These are phyloP conservation scores for Acrossocheilus wenchowensis DNA, from an alignment of 2,797 vertebrate genomes.

Conservation along the genomic window DNA sequence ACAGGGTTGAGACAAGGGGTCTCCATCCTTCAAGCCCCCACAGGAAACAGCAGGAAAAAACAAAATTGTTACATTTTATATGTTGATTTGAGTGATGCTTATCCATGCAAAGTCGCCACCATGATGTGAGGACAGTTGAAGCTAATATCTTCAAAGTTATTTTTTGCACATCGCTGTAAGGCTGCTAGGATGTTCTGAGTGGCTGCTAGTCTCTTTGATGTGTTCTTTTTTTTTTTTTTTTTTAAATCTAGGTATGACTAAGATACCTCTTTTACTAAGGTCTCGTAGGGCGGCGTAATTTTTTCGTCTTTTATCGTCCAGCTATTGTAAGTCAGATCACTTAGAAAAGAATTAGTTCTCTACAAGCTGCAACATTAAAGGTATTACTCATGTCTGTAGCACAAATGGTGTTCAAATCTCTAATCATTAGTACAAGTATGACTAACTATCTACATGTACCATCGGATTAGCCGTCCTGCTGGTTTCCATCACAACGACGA, in stretches of 20 bases:
- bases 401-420: slow-evolving; percentile 5
- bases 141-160: neutral
- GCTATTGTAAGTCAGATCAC: neutral
- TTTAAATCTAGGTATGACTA: neutral
- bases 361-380: neutral
- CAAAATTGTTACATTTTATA: neutral
- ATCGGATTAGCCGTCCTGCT: neutral
- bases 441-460: slow-evolving; percentile 1
- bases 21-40: slow-evolving; percentile 40
- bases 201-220: neutral
- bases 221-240: neutral
- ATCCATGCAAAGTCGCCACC: neutral
- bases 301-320: neutral
- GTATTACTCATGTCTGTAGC: slow-evolving; percentile 9
- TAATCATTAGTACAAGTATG: neutral
- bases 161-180: neutral
- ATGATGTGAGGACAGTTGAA: neutral
- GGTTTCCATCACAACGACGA: slow-evolving; percentile 8
- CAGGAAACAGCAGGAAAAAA: slow-evolving; percentile 50
- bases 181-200: neutral
- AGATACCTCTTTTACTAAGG: neutral
- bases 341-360: neutral
- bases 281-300: neutral
- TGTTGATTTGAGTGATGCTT: neutral
- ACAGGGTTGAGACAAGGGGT: slow-evolving; percentile 26